A percentile compares a stretch with the other conserved stretches of the same genome.
These are phyloP conservation scores for Ptychodera flava DNA, from an alignment of 35 echinoderm and acorn worm genomes.

Conservation along the genomic window DNA sequence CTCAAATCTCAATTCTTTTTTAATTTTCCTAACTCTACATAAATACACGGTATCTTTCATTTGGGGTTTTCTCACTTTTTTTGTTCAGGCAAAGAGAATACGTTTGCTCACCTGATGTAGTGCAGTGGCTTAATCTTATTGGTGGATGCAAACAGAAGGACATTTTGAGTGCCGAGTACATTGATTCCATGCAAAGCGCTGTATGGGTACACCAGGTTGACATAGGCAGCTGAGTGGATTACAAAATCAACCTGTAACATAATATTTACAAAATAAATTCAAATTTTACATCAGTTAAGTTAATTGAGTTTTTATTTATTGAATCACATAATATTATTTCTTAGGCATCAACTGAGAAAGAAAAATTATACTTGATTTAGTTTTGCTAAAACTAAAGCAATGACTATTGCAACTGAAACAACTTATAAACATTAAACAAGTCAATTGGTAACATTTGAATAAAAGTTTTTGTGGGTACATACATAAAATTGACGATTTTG, in stretches of 20 bases:
- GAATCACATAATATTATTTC: not conserved
- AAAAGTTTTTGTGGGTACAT: too few species aligned
- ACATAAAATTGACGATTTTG: too few species aligned
- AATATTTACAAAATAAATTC: not conserved
- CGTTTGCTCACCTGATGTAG: slow-evolving; percentile 49
- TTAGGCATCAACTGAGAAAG: not conserved
- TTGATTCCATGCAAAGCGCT: slow-evolving; percentile 38
- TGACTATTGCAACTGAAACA: not conserved
- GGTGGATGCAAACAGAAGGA: slow-evolving; percentile 41
- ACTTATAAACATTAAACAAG: too few species aligned
- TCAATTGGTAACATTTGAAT: too few species aligned
- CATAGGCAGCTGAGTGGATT: slow-evolving; percentile 45
- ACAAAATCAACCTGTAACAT: slow-evolving; percentile 36
- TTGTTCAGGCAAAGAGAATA: too few species aligned
- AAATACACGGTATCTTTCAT: too few species aligned
- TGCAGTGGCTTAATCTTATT: slow-evolving; percentile 65
- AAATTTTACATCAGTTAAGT: not conserved
- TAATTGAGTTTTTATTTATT: not conserved
- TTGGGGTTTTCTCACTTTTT: too few species aligned
- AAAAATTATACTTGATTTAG: not conserved
- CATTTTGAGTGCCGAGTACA: slow-evolving; percentile 42
- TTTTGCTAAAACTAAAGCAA: not conserved
- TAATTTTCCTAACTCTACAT: too few species aligned
- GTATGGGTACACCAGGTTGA: slow-evolving; percentile 39
- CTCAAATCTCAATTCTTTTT: too few species aligned